phyloP scores from a whole-genome alignment of 1,140 invertebrate species.

The Tribolium madens region DNA sequence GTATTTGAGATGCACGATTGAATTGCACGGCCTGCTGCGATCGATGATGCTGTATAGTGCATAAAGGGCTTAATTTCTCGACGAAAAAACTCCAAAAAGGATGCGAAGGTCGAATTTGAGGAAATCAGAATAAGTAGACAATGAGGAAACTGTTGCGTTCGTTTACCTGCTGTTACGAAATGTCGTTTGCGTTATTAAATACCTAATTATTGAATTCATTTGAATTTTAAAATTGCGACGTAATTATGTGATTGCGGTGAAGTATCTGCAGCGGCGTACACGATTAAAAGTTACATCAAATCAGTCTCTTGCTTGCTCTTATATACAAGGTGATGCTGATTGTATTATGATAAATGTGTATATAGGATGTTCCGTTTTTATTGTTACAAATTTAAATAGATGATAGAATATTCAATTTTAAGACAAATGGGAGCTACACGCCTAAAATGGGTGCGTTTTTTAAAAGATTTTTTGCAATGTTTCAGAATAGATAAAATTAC shows the following conservation, averaged over 20 bases:
- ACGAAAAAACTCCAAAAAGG: constrained; percentile 10
- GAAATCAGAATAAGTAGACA: constrained; percentile 5
- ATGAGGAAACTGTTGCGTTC: constrained; percentile 18
- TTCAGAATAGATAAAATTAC: too few species aligned
- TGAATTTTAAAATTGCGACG: constrained; percentile 12
- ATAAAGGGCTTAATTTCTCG: too few species aligned
- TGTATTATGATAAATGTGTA: too few species aligned
- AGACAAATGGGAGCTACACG: too few species aligned
- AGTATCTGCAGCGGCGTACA: neutral
- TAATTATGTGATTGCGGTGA: constrained; percentile 14
- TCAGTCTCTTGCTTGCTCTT: too few species aligned
- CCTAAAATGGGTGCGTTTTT: too few species aligned
- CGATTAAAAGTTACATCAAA: neutral
- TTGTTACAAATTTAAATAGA: too few species aligned
- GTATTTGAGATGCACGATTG: constrained; percentile 53
- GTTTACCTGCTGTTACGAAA: constrained; percentile 29
- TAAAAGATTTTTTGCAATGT: too few species aligned
- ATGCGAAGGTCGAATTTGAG: neutral
- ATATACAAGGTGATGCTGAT: too few species aligned
- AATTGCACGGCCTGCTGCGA: constrained; percentile 40
- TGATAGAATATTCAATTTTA: too few species aligned
- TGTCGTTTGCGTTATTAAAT: constrained; percentile 30
- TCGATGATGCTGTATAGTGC: constrained; percentile 14
- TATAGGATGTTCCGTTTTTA: too few species aligned
- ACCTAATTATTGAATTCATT: constrained; percentile 37